Evolutionary conservation across 1,140 invertebrate genomes (phyloP).

Genomic region (Formica selysi): DNA sequence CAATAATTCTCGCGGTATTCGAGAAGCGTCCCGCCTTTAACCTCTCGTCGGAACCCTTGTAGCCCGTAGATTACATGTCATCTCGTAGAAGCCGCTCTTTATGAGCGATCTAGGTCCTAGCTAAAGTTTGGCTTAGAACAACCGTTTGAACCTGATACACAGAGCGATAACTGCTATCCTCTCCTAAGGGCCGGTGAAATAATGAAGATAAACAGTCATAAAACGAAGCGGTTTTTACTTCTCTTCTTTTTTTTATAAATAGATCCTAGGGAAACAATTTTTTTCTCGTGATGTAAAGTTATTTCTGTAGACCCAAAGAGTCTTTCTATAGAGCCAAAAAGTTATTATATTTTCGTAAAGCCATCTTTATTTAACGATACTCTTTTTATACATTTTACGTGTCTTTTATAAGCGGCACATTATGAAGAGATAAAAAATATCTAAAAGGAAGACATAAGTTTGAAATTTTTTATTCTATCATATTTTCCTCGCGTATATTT

Average conservation of each 20-base stretch:
- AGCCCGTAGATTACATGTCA: conserved; percentile 57
- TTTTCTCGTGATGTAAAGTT: not conserved
- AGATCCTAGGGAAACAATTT: not conserved
- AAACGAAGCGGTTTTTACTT: not conserved
- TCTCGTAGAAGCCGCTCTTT: conserved; percentile 55
- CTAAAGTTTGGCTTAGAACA: conserved; percentile 15
- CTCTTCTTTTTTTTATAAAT: conserved; percentile 7
- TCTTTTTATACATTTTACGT: conserved; percentile 13
- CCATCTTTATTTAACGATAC: not conserved
- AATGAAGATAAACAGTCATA: conserved; percentile 32
- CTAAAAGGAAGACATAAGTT: not conserved
- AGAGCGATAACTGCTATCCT: conserved; percentile 31
- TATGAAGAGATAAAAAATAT: not conserved
- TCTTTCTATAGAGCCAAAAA: not conserved
- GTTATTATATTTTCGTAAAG: conserved; percentile 19
- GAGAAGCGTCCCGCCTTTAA: conserved; percentile 59
- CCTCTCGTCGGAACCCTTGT: conserved; percentile 46
- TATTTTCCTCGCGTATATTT: not conserved
- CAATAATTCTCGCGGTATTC: conserved; percentile 67
- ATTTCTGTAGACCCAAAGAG: not conserved
- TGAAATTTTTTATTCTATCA: not conserved
- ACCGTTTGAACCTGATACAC: conserved; percentile 35
- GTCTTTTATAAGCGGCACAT: not conserved
- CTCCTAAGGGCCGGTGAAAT: conserved; percentile 4
- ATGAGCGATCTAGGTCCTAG: conserved; percentile 44